These are phyloP conservation scores for Dasyprocta punctata DNA, from an alignment of 2,113 vertebrate genomes.

Conservation along the genomic window DNA sequence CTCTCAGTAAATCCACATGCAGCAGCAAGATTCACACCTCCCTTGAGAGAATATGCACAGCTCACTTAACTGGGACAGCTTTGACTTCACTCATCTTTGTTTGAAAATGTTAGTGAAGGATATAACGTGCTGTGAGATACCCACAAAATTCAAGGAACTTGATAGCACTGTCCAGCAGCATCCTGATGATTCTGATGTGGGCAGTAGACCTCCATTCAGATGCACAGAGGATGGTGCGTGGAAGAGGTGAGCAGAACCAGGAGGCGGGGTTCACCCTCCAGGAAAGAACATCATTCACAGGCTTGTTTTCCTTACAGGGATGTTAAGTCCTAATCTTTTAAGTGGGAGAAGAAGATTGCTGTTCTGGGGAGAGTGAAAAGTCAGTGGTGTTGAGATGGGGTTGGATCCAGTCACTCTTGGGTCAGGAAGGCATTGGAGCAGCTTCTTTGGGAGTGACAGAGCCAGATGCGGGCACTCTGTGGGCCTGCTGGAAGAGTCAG, in stretches of 20 bases:
- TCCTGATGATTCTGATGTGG: not conserved
- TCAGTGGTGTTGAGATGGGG: not conserved
- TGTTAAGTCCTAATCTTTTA: not conserved
- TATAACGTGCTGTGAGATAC: not conserved
- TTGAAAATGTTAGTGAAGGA: not conserved
- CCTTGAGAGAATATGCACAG: fast-evolving
- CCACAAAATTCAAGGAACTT: not conserved
- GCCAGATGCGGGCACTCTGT: not conserved
- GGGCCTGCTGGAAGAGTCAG: not conserved
- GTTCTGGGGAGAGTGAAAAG: not conserved
- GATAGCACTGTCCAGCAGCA: not conserved
- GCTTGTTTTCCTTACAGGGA: not conserved
- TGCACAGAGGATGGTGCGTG: not conserved
- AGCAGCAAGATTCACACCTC: not conserved
- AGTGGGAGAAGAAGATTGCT: no score
- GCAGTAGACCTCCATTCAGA: not conserved
- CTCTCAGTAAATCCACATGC: not conserved
- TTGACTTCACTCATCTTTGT: not conserved
- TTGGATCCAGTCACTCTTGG: not conserved
- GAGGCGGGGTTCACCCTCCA: fast-evolving
- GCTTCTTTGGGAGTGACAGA: not conserved
- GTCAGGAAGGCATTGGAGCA: not conserved
- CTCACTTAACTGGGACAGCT: not conserved
- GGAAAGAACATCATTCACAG: not conserved
- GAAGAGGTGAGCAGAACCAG: not conserved